Evolutionary conservation across 2,888 invertebrate genomes (phyloP).

Genomic region (Gonocerus acuteangulatus): DNA sequence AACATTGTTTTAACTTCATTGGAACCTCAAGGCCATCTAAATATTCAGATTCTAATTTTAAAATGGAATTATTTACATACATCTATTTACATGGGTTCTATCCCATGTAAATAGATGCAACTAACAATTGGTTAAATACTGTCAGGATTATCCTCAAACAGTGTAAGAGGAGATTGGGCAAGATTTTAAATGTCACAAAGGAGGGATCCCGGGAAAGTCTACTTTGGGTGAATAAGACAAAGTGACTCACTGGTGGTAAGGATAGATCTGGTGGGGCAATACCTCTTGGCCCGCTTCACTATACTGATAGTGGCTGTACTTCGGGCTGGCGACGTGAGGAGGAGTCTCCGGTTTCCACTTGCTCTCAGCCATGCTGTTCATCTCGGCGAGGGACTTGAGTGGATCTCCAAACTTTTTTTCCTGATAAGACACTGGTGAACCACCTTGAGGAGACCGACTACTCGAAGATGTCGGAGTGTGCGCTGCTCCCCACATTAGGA

Average conservation of each 20-base stretch:
- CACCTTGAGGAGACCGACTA: conserved; percentile 33
- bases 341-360: conserved; percentile 46
- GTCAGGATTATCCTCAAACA: too few species aligned
- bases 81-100: too few species aligned
- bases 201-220: conserved; percentile 20
- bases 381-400: conserved; percentile 47
- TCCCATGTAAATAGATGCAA: too few species aligned
- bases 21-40: too few species aligned
- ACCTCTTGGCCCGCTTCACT: conserved; percentile 48
- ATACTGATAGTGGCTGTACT: conserved; percentile 42
- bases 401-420: conserved; percentile 43
- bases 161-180: background rate
- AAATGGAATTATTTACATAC: too few species aligned
- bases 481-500: conserved; percentile 73
- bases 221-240: conserved; percentile 35
- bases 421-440: conserved; percentile 35
- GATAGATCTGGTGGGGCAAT: conserved; percentile 59
- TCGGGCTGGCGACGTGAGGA: conserved; percentile 43
- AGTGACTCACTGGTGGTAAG: conserved; percentile 49
- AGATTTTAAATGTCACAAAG: conserved; percentile 1
- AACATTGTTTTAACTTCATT: too few species aligned
- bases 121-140: too few species aligned
- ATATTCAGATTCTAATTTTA: too few species aligned
- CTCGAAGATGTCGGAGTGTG: conserved; percentile 37
- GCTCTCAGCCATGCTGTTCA: conserved; percentile 47